Evolutionary conservation across 2,113 vertebrate species (phyloP).

Genomic region (Diglossa brunneiventris): DNA sequence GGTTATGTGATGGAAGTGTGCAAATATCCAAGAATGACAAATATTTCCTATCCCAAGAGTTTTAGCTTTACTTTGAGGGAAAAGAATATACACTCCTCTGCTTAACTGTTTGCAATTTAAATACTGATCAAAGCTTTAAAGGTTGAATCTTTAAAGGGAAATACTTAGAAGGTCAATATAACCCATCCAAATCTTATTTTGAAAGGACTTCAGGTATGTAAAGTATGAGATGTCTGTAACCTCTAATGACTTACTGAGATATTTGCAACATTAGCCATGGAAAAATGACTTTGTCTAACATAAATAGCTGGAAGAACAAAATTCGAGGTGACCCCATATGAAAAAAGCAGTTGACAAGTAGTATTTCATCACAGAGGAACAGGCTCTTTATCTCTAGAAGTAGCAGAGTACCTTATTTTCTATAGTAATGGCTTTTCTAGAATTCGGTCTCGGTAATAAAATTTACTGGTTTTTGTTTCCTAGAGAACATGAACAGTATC

Average conservation of each 20-base stretch:
- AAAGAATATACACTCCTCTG: not conserved
- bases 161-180: constrained; percentile 17
- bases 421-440: not conserved
- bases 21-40: not conserved
- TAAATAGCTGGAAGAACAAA: constrained; percentile 40
- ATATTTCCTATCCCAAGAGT: not conserved
- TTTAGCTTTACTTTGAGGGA: not conserved
- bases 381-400: not conserved
- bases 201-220: constrained; percentile 37
- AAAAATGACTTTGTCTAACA: constrained; percentile 51
- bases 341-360: not conserved
- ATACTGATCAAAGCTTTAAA: not conserved
- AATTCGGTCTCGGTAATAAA: not conserved
- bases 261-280: constrained; percentile 38
- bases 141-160: constrained; percentile 2
- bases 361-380: not conserved
- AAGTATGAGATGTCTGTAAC: not conserved
- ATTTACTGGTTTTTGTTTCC: not conserved
- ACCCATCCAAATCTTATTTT: not conserved
- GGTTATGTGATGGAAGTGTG: not conserved
- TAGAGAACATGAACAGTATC: not conserved
- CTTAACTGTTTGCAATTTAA: not conserved
- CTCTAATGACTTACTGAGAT: constrained; percentile 12
- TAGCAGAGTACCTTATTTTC: not conserved
- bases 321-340: not conserved